Conservation (phyloP, 2,888 invertebrate genomes). For the Erebia ligea region DNA sequence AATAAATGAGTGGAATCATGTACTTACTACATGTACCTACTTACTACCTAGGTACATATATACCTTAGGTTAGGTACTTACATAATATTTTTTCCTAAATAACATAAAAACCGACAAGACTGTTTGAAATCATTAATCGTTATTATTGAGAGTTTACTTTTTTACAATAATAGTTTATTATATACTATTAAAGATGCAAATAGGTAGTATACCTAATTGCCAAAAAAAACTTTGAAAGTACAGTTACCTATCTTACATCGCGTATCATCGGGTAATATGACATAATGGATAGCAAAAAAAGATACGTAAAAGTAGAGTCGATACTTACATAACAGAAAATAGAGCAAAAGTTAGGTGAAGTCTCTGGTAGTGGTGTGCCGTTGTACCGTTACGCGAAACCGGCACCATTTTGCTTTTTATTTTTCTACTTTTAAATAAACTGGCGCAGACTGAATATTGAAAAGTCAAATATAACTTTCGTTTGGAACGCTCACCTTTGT, state of each 20-base stretch:
- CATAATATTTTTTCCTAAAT: no score
- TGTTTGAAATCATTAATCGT: no score
- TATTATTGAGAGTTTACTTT: no score
- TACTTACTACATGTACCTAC: neutral
- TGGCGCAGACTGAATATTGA: slow-evolving; percentile 35
- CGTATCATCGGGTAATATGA: slow-evolving; percentile 1
- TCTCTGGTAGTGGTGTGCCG: slow-evolving; percentile 11
- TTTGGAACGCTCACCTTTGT: slow-evolving; percentile 33
- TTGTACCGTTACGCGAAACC: slow-evolving; percentile 48
- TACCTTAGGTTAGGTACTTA: no score
- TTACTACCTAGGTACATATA: no score
- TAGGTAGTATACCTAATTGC: no score
- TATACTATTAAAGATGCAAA: no score
- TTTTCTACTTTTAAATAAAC: slow-evolving; percentile 37
- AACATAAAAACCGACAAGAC: no score
- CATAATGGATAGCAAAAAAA: slow-evolving; percentile 7
- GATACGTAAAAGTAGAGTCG: slow-evolving; percentile 1
- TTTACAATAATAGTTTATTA: no score
- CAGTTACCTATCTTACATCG: neutral
- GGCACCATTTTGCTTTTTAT: slow-evolving; percentile 38
- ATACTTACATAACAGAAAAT: slow-evolving; percentile 45
- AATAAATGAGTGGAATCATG: slow-evolving; percentile 1
- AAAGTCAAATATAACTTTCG: slow-evolving; percentile 40
- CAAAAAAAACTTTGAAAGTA: no score
- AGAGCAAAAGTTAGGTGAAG: slow-evolving; percentile 43